Evolutionary conservation across 2,797 vertebrate genomes (phyloP).

Genomic region (Alca torda): DNA sequence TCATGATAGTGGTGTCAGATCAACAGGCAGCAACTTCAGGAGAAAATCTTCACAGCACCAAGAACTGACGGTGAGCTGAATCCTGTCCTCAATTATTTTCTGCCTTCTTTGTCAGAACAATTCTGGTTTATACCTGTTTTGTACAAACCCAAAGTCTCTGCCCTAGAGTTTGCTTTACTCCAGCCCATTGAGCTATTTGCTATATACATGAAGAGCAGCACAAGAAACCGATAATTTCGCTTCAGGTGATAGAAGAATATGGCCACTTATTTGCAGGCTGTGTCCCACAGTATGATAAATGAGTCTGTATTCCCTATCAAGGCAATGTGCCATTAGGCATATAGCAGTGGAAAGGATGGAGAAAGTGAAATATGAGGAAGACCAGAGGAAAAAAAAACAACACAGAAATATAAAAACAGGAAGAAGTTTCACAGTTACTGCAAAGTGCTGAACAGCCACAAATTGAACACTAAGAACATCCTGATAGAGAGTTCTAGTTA

Average conservation of each 20-base stretch:
- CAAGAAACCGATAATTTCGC: neutral
- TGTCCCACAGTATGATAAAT: neutral
- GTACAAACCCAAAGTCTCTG: neutral
- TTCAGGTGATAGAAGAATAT: neutral
- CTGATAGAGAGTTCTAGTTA: neutral
- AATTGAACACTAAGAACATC: neutral
- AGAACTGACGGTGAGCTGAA: neutral
- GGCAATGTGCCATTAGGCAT: neutral
- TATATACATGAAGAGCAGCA: neutral
- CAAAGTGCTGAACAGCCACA: conserved; percentile 29
- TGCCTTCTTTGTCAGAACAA: neutral
- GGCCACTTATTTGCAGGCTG: neutral
- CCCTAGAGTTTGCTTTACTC: neutral
- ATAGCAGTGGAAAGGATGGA: neutral
- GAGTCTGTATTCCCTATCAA: neutral
- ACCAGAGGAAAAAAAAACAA: fast-evolving
- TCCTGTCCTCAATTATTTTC: neutral
- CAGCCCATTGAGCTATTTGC: neutral
- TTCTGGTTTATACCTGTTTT: neutral
- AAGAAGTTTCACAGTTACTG: neutral
- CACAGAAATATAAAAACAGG: neutral
- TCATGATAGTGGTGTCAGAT: neutral
- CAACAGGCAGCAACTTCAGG: neutral
- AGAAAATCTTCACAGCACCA: neutral
- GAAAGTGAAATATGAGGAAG: neutral